A percentile compares a stretch with the other conserved stretches of the same genome.
Evolutionary conservation across 2,797 vertebrate genomes (phyloP).

Genomic region (Otolemur crassicaudatus): DNA sequence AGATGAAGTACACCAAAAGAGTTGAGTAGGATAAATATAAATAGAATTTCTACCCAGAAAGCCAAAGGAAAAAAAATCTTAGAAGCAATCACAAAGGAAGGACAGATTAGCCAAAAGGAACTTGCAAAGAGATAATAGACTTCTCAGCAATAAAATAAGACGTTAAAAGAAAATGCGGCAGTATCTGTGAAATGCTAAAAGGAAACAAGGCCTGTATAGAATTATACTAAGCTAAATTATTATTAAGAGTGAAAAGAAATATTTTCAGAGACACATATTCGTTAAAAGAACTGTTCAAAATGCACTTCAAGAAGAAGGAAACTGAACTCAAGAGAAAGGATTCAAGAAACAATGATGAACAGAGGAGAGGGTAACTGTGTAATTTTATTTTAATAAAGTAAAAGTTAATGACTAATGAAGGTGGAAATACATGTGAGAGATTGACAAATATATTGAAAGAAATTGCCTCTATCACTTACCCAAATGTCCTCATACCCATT

Average conservation of each 20-base stretch:
- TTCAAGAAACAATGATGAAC: background rate
- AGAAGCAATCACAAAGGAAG: background rate
- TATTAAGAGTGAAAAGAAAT: background rate
- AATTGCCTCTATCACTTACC: background rate
- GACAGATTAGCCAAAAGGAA: background rate
- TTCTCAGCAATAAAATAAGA: background rate
- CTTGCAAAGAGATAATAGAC: background rate
- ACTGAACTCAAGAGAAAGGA: background rate
- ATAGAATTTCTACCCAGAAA: background rate
- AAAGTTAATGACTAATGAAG: background rate
- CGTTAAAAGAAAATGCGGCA: background rate
- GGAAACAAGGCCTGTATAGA: background rate
- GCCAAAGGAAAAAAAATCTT: background rate
- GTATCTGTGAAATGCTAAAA: background rate
- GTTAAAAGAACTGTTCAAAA: background rate
- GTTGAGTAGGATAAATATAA: background rate
- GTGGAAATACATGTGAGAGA: background rate
- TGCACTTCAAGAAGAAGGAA: background rate
- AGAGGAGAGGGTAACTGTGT: background rate
- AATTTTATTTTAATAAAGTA: background rate
- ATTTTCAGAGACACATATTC: background rate
- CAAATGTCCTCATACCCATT: background rate
- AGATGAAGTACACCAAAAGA: background rate
- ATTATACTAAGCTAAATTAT: background rate
- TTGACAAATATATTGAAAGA: background rate